Conservation (phyloP, 30 jellyfish, hydroid and myxozoan genomes). For the Pelagia noctiluca region DNA sequence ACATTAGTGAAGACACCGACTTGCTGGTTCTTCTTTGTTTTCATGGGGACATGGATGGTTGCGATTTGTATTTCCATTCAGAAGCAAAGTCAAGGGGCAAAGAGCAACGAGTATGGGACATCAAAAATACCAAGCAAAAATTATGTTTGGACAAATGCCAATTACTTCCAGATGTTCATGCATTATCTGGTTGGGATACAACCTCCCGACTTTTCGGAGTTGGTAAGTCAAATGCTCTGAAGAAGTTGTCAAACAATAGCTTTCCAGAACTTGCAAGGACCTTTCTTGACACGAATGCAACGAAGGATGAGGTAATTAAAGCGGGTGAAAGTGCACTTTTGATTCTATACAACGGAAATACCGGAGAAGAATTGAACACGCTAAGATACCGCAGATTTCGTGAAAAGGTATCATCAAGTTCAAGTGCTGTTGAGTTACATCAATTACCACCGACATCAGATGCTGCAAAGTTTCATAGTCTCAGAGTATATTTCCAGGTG, state of each 20-base stretch:
- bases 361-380: no score
- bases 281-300: no score
- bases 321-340: constrained; percentile 58
- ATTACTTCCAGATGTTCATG: constrained; percentile 12
- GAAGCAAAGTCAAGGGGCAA: not conserved
- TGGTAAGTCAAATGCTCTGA: constrained; percentile 15
- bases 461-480: no score
- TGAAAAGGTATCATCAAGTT: constrained; percentile 22
- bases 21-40: constrained; percentile 16
- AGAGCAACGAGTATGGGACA: constrained; percentile 23
- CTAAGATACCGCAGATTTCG: no score
- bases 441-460: no score
- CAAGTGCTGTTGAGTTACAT: not conserved
- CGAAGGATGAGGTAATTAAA: not conserved
- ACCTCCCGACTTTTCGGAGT: constrained; percentile 25
- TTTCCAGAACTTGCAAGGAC: no score
- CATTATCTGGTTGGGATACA: constrained; percentile 44
- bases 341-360: constrained; percentile 29
- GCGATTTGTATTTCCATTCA: not conserved
- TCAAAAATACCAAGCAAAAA: not conserved
- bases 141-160: constrained; percentile 23
- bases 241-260: no score
- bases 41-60: not conserved
- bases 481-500: no score
- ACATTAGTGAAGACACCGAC: constrained; percentile 15